Evolutionary conservation across 2,888 invertebrate species (phyloP).

Genomic region (Heliconius hortense): DNA sequence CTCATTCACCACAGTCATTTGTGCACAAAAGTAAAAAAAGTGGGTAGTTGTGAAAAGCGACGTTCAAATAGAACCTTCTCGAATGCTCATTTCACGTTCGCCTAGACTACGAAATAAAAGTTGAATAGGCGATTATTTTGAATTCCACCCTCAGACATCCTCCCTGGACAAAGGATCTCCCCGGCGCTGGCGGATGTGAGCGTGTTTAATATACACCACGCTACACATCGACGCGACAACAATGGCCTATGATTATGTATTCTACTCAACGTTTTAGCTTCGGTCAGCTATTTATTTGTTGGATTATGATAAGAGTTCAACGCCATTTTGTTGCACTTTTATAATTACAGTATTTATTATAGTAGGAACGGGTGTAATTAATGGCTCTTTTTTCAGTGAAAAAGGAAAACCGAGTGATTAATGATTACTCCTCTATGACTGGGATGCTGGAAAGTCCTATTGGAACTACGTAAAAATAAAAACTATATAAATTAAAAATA

Average conservation of each 20-base stretch:
- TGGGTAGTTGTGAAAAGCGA: slow-evolving; percentile 27
- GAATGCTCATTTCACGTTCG: slow-evolving; percentile 37
- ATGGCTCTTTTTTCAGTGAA: background rate
- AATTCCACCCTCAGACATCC: slow-evolving; percentile 50
- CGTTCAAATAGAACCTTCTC: slow-evolving; percentile 34
- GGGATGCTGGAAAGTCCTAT: too few relatives aligned
- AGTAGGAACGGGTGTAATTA: background rate
- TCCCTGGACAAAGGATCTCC: slow-evolving; percentile 62
- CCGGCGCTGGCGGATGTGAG: slow-evolving; percentile 50
- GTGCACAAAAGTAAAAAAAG: slow-evolving; percentile 12
- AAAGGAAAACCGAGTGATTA: background rate
- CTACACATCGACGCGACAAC: slow-evolving; percentile 53
- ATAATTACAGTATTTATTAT: background rate
- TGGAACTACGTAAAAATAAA: background rate
- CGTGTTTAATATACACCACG: slow-evolving; percentile 57
- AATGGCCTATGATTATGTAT: slow-evolving; percentile 63
- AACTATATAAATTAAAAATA: background rate
- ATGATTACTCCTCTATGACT: background rate
- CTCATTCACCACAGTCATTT: slow-evolving; percentile 15
- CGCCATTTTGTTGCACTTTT: slow-evolving; percentile 4
- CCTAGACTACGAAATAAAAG: slow-evolving; percentile 34
- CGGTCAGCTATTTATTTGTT: slow-evolving; percentile 12
- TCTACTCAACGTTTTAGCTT: slow-evolving; percentile 45
- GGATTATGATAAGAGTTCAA: slow-evolving; percentile 3
- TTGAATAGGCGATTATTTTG: slow-evolving; percentile 45